Base-by-base conservation (phyloP, 2,888 invertebrate species). In the Petrolisthes manimaculis region DNA sequence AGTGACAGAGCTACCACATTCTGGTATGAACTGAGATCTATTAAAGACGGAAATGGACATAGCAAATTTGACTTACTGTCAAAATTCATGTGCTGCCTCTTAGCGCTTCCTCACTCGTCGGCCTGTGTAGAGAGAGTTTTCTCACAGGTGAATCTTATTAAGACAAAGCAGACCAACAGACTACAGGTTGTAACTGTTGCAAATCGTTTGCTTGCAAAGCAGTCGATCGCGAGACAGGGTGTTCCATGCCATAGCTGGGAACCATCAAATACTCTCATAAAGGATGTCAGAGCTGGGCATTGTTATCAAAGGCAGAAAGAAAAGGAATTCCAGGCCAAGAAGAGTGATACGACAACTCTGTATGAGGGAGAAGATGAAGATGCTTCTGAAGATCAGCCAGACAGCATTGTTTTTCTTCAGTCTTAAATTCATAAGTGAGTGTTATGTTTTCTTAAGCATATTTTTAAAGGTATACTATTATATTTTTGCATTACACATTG, bases 81-180 rank as follows among this genome's bases (percentile, higher is more conserved):
- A 21, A 77, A 69, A 75, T 87, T 83, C n/a, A 87, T 83, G 83
- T 87, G 87, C 69, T 8, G 69, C 18, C 54, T 87, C 6, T 69
- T 78, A 67, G 77, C 83, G 77, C 69, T 87, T 5, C 83, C 87
- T 53, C 51, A 53, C 71, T 71, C 71, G n/a, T 71, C 71, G n/a
- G 71, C 71, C n/a, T 71, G 71, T n/a, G 71, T 71, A 71, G 71
- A 71, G n/a, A 71, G 71, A 71, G 80, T 80, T 54, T 80, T 80
- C 55, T 80, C 80, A 4, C 80, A 83, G 24, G 12, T 83, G 12
- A 83, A 83, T n/a, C 3, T 69, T 5, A 51, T 83, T 37, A 83
- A 83, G 53, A 84, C 74, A 14, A 75, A 84, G 54, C 84, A 54
- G 75, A 84, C 53, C n/a, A 84, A 84, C 21, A 74, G 75, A 37